phyloP scores from a whole-genome alignment of 2,797 vertebrate species.

The Anniella stebbinsi region DNA sequence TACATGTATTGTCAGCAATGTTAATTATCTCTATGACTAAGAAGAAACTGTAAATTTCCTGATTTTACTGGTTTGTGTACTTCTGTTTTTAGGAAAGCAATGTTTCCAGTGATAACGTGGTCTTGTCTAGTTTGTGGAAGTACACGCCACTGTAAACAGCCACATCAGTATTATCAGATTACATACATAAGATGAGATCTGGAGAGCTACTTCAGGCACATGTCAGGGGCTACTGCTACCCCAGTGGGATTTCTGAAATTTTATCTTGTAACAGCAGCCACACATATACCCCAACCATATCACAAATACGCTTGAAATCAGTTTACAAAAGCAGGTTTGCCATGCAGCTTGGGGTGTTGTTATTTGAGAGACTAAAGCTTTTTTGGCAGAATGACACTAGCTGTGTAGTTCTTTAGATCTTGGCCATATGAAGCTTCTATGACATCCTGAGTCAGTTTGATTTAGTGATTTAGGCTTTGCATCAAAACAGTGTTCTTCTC shows the following conservation, averaged over 20 bases:
- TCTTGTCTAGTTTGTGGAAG: not conserved
- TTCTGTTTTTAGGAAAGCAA: not conserved
- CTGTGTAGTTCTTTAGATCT: not conserved
- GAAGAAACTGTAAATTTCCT: not conserved
- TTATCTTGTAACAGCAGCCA: not conserved
- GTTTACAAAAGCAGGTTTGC: not conserved
- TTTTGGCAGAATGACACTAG: not conserved
- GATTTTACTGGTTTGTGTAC: not conserved
- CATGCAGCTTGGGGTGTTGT: not conserved
- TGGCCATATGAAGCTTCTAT: not conserved
- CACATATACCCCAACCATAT: not conserved
- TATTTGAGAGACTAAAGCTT: not conserved
- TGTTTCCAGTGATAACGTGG: not conserved
- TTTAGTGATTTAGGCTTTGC: conserved; percentile 15
- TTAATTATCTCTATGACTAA: not conserved
- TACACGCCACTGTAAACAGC: not conserved
- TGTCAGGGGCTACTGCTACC: not conserved
- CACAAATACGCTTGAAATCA: not conserved
- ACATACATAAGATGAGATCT: not conserved
- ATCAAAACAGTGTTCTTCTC: not conserved
- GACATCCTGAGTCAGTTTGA: not conserved
- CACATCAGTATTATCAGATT: not conserved
- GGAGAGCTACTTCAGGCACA: not conserved
- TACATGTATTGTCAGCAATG: not conserved
- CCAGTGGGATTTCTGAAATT: not conserved